These are phyloP conservation scores for Calidris pugnax DNA, from an alignment of 2,113 vertebrate species.

Conservation along the genomic window DNA sequence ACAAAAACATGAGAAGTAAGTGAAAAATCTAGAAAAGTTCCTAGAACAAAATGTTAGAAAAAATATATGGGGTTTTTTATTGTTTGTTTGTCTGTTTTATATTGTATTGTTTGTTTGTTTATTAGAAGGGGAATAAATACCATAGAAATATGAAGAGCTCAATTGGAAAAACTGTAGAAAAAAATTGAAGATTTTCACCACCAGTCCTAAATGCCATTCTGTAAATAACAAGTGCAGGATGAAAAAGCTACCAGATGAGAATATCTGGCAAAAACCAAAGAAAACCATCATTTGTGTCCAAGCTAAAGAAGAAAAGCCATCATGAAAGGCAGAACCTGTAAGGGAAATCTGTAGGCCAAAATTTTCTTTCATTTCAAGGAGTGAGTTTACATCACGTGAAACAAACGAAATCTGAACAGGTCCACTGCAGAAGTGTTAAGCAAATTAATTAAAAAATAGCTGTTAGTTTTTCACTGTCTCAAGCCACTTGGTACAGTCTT, in stretches of 20 bases:
- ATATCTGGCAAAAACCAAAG: background rate
- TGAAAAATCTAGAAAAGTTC: background rate
- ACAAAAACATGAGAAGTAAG: background rate
- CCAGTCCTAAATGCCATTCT: background rate
- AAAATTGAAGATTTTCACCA: background rate
- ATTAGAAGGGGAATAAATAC: background rate
- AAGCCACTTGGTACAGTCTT: accelerated
- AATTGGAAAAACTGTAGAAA: background rate
- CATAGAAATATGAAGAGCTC: accelerated
- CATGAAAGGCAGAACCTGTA: background rate
- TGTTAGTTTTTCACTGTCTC: background rate
- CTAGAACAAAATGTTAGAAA: background rate
- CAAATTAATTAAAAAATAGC: background rate
- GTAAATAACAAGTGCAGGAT: background rate
- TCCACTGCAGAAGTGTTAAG: background rate
- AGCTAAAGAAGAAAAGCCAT: background rate
- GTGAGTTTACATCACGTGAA: background rate
- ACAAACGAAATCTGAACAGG: background rate
- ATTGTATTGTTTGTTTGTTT: background rate
- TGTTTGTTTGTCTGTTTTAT: background rate
- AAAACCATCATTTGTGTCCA: accelerated
- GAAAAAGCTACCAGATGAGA: background rate
- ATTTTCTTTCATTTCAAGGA: background rate
- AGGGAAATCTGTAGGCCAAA: background rate
- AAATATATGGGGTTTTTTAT: accelerated